A percentile compares a stretch with the other conserved stretches of the same genome.
phyloP scores from a whole-genome alignment of 2,888 invertebrate genomes.

The Leucophenga montana region DNA sequence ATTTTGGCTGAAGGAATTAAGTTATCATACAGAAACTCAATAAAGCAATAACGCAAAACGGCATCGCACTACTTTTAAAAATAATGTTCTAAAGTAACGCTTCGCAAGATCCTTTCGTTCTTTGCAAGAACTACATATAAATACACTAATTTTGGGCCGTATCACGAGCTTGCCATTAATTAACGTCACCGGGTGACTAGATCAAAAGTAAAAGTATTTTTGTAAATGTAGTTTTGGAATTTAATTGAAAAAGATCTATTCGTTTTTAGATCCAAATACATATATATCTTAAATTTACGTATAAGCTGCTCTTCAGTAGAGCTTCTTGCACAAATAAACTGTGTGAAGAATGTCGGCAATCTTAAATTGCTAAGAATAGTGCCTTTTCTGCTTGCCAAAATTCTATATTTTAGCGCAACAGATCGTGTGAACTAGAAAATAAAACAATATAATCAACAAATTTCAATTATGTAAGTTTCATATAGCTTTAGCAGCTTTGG shows the following conservation, averaged over 20 bases:
- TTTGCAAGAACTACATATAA: too few species aligned
- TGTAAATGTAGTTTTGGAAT: conserved; percentile 64
- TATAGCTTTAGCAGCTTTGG: neutral
- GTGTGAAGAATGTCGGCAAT: neutral
- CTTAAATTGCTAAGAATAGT: neutral
- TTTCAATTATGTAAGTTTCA: conserved; percentile 18
- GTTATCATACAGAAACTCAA: too few species aligned
- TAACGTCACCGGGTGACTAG: too few species aligned
- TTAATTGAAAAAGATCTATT: conserved; percentile 92
- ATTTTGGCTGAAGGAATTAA: too few species aligned
- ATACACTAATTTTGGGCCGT: too few species aligned
- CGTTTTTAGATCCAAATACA: conserved; percentile 98
- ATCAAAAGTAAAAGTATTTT: too few species aligned
- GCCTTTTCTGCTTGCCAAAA: neutral
- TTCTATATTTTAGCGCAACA: neutral
- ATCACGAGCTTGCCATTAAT: conserved; percentile 30
- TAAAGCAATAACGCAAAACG: too few species aligned
- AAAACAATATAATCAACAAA: neutral
- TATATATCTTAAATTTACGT: too few species aligned
- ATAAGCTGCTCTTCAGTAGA: conserved; percentile 79
- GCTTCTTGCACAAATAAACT: neutral
- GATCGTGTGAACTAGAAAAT: neutral
- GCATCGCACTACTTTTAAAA: too few species aligned
- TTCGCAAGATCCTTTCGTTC: too few species aligned
- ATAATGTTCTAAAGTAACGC: too few species aligned